A percentile compares a stretch with the other conserved stretches of the same genome.
Conservation (phyloP, 1,140 invertebrate species). For the Drosophila orena region DNA sequence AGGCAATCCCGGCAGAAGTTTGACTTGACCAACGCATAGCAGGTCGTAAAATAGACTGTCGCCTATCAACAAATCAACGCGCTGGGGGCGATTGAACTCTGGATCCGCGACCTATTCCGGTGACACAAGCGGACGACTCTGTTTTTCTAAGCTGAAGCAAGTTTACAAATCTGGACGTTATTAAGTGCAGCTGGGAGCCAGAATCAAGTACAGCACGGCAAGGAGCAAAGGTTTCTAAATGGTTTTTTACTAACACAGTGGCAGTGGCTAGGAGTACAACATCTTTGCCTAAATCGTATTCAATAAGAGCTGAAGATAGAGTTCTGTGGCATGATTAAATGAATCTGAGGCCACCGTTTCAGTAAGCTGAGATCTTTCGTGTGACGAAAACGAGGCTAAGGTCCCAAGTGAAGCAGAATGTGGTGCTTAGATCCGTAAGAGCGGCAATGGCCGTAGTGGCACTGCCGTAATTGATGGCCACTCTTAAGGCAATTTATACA, state of each 20-base stretch:
- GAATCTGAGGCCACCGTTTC: neutral
- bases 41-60: too few relatives aligned
- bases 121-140: too few relatives aligned
- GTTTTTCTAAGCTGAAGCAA: too few relatives aligned
- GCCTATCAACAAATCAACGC: too few relatives aligned
- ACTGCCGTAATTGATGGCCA: neutral
- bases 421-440: too few relatives aligned
- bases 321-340: too few relatives aligned
- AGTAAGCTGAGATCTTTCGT: neutral
- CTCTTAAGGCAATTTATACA: neutral
- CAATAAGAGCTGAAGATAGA: neutral
- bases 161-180: too few relatives aligned
- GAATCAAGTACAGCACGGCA: neutral
- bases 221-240: neutral
- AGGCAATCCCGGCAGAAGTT: too few relatives aligned
- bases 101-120: too few relatives aligned
- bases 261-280: neutral
- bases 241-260: neutral
- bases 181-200: neutral
- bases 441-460: too few relatives aligned
- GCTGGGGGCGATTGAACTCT: too few relatives aligned
- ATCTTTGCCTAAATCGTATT: neutral
- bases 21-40: too few relatives aligned
- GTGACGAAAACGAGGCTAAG: neutral
- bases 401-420: neutral